Conservation (phyloP, 2,888 invertebrate species). For the Drymonia ruficornis region DNA sequence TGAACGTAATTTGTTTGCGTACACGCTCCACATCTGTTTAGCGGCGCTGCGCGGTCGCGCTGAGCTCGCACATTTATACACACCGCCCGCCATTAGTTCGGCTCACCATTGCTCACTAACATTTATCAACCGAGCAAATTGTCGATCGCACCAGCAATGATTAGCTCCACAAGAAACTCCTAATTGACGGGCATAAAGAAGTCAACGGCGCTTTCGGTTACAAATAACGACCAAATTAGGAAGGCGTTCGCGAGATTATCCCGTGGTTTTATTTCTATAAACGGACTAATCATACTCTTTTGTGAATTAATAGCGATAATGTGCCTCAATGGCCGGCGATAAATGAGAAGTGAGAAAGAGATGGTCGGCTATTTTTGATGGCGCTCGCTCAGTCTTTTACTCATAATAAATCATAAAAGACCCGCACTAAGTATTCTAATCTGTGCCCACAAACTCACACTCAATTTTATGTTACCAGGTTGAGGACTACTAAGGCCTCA, state of each 20-base stretch:
- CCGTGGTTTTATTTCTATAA: conserved; percentile 45
- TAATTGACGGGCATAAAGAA: conserved; percentile 55
- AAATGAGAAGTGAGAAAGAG: conserved; percentile 14
- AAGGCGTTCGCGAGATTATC: conserved; percentile 47
- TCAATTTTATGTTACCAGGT: no score
- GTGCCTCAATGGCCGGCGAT: conserved; percentile 45
- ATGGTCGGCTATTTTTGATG: background rate
- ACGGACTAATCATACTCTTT: conserved; percentile 49
- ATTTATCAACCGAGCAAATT: conserved; percentile 45
- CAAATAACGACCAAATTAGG: conserved; percentile 47
- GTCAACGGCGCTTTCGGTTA: conserved; percentile 40
- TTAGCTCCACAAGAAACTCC: conserved; percentile 46
- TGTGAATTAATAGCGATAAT: conserved; percentile 51
- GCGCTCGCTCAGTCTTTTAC: no score
- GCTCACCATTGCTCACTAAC: conserved; percentile 39
- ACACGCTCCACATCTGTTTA: conserved; percentile 54
- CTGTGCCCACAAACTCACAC: no score
- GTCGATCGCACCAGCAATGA: conserved; percentile 35
- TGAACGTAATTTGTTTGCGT: conserved; percentile 52
- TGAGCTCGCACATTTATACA: conserved; percentile 56
- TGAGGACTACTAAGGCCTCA: no score
- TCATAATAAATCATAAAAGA: no score
- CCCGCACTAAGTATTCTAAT: no score
- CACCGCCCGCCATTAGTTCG: conserved; percentile 46
- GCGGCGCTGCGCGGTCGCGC: conserved; percentile 41